These are phyloP conservation scores for Salvelinus fontinalis DNA, from an alignment of 2,113 vertebrate genomes.

Conservation along the genomic window DNA sequence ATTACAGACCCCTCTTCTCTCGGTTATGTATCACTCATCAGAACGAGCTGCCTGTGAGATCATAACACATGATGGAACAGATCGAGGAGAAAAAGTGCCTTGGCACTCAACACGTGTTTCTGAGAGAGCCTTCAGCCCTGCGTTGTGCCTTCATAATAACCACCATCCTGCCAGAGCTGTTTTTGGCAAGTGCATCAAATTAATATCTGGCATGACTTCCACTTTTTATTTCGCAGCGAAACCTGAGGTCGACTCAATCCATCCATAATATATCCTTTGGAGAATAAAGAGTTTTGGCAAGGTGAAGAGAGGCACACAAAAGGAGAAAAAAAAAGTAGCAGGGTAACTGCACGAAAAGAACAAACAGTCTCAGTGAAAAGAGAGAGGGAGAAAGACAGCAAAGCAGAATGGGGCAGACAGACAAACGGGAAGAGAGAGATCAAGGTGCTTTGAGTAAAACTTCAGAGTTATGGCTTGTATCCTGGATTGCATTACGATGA, in stretches of 20 bases:
- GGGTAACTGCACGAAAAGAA: slow-evolving; percentile 19
- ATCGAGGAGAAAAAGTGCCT: slow-evolving; percentile 27
- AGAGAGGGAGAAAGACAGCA: neutral
- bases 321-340: slow-evolving; percentile 22
- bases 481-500: slow-evolving; percentile 47
- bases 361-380: slow-evolving; percentile 35
- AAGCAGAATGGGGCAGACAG: slow-evolving; percentile 6
- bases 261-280: slow-evolving; percentile 33
- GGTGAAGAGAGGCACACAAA: slow-evolving; percentile 8
- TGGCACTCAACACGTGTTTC: slow-evolving; percentile 25
- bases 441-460: slow-evolving; percentile 45
- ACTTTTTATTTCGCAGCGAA: slow-evolving; percentile 52
- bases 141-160: slow-evolving; percentile 45
- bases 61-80: slow-evolving; percentile 17
- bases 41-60: neutral
- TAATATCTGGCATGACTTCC: slow-evolving; percentile 60
- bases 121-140: slow-evolving; percentile 27
- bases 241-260: slow-evolving; percentile 39
- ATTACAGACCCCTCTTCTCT: neutral
- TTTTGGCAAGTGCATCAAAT: slow-evolving; percentile 61
- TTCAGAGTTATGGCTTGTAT: slow-evolving; percentile 41
- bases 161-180: slow-evolving; percentile 54
- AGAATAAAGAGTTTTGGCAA: slow-evolving; percentile 34
- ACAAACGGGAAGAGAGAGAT: slow-evolving; percentile 47
- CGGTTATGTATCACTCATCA: slow-evolving; percentile 26